Evolutionary conservation across 2,113 vertebrate genomes (phyloP).

Genomic region (Trogon melanurus): DNA sequence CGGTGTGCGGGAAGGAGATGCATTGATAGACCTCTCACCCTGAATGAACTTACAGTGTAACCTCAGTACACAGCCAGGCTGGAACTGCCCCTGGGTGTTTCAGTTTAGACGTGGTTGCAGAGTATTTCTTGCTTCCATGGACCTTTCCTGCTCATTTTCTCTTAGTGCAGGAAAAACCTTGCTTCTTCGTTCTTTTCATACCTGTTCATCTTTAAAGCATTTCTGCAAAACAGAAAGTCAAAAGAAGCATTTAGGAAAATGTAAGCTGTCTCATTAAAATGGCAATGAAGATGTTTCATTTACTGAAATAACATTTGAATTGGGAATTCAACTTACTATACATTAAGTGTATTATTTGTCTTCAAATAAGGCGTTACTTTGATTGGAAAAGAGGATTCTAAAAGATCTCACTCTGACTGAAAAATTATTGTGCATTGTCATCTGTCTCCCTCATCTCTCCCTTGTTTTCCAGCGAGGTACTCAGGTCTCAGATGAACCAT

Average conservation of each 20-base stretch:
- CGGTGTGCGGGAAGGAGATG: neutral
- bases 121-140: neutral
- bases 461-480: neutral
- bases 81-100: neutral
- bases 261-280: neutral
- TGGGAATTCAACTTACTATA: neutral
- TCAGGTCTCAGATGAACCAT: neutral
- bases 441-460: neutral
- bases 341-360: neutral
- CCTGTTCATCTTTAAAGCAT: neutral
- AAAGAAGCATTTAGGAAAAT: neutral
- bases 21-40: neutral
- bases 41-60: fast-evolving
- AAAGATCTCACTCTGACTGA: neutral
- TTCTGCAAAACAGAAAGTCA: neutral
- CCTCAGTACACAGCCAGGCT: neutral
- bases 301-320: neutral
- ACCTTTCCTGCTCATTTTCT: neutral
- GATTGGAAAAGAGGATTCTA: neutral
- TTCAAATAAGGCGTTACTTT: neutral
- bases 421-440: neutral
- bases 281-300: neutral
- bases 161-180: neutral
- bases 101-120: neutral
- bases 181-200: neutral